These are phyloP conservation scores for Allophyes oxyacanthae DNA, from an alignment of 2,888 invertebrate species.

Conservation along the genomic window DNA sequence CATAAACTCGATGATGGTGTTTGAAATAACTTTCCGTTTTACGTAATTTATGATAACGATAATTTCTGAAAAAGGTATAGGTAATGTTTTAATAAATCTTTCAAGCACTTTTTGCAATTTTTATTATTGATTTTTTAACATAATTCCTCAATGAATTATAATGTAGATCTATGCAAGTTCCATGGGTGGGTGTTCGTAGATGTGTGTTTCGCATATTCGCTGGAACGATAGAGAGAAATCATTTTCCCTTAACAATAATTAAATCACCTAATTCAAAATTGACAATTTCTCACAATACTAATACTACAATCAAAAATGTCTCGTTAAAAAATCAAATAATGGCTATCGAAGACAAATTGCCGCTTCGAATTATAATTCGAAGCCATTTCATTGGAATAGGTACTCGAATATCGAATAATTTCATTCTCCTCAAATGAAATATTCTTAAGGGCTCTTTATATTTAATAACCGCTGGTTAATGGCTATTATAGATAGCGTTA, in stretches of 20 bases:
- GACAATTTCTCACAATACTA: constrained; percentile 10
- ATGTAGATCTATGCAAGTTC: no score
- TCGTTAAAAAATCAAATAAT: constrained; percentile 18
- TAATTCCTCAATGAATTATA: no score
- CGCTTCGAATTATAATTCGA: constrained; percentile 34
- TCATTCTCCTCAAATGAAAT: constrained; percentile 52
- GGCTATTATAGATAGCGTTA: constrained; percentile 49
- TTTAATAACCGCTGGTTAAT: constrained; percentile 52
- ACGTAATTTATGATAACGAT: no score
- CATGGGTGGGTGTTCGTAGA: no score
- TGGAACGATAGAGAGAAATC: no score
- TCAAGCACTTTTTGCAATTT: no score
- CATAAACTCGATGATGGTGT: no score
- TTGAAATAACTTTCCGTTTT: no score
- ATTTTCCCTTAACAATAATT: neutral
- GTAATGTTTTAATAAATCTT: no score
- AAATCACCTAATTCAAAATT: neutral
- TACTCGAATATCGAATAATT: constrained; percentile 55
- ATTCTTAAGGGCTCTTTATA: constrained; percentile 52
- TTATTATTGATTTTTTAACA: no score
- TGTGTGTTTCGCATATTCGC: no score
- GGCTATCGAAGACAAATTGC: constrained; percentile 30
- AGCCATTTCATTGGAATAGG: constrained; percentile 28
- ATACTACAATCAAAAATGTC: constrained; percentile 11
- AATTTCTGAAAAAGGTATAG: no score